A percentile compares a stretch with the other conserved stretches of the same genome.
phyloP scores from a whole-genome alignment of 2,888 invertebrate genomes.

The Ptychoptera contaminata region DNA sequence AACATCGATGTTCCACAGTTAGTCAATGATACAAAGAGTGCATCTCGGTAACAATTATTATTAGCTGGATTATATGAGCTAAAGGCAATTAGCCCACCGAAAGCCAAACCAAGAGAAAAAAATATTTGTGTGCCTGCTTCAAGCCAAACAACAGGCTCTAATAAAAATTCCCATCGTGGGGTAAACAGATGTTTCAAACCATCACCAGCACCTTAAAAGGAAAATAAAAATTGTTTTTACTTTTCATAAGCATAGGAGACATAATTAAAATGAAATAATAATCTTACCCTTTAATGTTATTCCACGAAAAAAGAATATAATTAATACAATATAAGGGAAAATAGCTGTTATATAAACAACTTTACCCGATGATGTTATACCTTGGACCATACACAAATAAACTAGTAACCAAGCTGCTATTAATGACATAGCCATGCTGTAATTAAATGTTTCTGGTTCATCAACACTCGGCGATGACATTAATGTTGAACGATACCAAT shows the following conservation, averaged over 20 bases:
- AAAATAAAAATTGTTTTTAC: not conserved
- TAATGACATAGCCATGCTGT: constrained; percentile 76
- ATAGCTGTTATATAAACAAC: constrained; percentile 94
- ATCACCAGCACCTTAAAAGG: constrained; percentile 36
- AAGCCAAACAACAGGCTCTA: constrained; percentile 91
- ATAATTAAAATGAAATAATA: not conserved
- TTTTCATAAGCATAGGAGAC: no score
- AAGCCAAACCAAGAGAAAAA: constrained; percentile 88
- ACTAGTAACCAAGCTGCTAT: constrained; percentile 86
- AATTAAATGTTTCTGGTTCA: constrained; percentile 73
- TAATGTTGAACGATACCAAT: constrained; percentile 87
- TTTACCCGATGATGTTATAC: constrained; percentile 92
- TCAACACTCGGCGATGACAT: constrained; percentile 82
- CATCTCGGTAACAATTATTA: constrained; percentile 91
- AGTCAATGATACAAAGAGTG: constrained; percentile 79
- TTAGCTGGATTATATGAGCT: constrained; percentile 89
- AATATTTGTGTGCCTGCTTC: constrained; percentile 97
- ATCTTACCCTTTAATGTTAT: constrained; percentile 74
- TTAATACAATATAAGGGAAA: constrained; percentile 88
- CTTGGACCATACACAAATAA: constrained; percentile 94
- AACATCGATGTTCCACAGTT: constrained; percentile 95
- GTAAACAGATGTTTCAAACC: constrained; percentile 80
- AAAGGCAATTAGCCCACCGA: constrained; percentile 91
- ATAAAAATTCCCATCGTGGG: constrained; percentile 79
- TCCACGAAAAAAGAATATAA: constrained; percentile 91